These are phyloP conservation scores for Hormaphis cornu DNA, from an alignment of 1,140 invertebrate species.

Conservation along the genomic window DNA sequence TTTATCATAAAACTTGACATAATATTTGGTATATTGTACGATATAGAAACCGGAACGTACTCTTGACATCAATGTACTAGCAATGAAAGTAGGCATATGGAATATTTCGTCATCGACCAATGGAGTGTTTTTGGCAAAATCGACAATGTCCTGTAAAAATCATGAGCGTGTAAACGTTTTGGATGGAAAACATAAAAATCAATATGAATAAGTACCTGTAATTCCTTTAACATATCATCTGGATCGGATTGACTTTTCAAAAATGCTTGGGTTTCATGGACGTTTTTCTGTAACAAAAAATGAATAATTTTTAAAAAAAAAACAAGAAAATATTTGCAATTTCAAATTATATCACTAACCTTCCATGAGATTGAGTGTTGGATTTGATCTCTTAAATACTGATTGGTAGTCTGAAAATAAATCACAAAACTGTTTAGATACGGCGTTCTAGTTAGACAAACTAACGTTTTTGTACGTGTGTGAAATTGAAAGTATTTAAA, in stretches of 20 bases:
- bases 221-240: constrained; percentile 70
- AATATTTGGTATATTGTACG: not conserved
- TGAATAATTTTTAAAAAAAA: not conserved
- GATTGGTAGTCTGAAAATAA: constrained; percentile 57
- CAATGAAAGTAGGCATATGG: constrained; percentile 62
- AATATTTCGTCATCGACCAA: constrained; percentile 70
- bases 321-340: not conserved
- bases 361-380: constrained; percentile 75
- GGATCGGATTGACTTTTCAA: constrained; percentile 56
- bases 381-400: constrained; percentile 75
- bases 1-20: not conserved
- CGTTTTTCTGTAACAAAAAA: constrained; percentile 57
- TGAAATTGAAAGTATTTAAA: not conserved
- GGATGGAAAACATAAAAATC: not conserved
- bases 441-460: constrained; percentile 13
- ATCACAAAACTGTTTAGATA: not conserved
- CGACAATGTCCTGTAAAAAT: constrained; percentile 60
- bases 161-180: not conserved
- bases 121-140: constrained; percentile 65
- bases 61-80: constrained; percentile 57
- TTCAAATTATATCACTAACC: constrained; percentile 47
- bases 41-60: constrained; percentile 40
- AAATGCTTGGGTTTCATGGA: constrained; percentile 66
- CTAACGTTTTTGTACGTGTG: not conserved
- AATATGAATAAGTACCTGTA: constrained; percentile 51